Evolutionary conservation across 1,140 invertebrate species (phyloP).

Genomic region (Thereuonema tuberculata): DNA sequence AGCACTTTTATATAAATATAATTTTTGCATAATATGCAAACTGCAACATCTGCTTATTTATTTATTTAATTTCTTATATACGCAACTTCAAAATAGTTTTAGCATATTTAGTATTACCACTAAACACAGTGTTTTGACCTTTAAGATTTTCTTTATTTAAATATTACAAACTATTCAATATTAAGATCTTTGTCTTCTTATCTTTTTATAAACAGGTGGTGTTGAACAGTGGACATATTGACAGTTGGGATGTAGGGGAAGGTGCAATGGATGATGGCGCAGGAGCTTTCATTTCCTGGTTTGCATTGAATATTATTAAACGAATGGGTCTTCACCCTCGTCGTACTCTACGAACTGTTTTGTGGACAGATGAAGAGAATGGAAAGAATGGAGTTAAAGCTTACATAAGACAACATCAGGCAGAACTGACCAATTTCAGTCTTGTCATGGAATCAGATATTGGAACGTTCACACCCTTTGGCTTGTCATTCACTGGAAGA

Average conservation of each 20-base stretch:
- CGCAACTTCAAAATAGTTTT: too few species aligned
- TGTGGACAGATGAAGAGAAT: constrained; percentile 72
- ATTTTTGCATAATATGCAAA: too few species aligned
- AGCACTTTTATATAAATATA: too few species aligned
- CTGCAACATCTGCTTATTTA: too few species aligned
- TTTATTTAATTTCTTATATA: too few species aligned
- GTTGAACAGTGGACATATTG: constrained; percentile 67
- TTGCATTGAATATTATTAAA: constrained; percentile 51
- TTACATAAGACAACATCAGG: constrained; percentile 47
- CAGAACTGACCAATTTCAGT: constrained; percentile 46
- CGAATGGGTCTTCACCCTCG: constrained; percentile 47
- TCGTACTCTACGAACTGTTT: constrained; percentile 54
- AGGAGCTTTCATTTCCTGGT: constrained; percentile 46
- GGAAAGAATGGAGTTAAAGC: constrained; percentile 48
- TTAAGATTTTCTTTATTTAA: too few species aligned
- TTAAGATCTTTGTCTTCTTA: too few species aligned
- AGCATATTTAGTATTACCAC: too few species aligned
- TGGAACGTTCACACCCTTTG: constrained; percentile 60
- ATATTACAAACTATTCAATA: too few species aligned
- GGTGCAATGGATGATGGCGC: constrained; percentile 76
- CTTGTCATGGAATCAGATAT: constrained; percentile 68
- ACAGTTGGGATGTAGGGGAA: constrained; percentile 77
- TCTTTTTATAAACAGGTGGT: constrained; percentile 38
- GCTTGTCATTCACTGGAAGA: constrained; percentile 43
- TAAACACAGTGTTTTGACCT: too few species aligned